Conservation (phyloP, 2,113 vertebrate genomes). For the Ictalurus punctatus region DNA sequence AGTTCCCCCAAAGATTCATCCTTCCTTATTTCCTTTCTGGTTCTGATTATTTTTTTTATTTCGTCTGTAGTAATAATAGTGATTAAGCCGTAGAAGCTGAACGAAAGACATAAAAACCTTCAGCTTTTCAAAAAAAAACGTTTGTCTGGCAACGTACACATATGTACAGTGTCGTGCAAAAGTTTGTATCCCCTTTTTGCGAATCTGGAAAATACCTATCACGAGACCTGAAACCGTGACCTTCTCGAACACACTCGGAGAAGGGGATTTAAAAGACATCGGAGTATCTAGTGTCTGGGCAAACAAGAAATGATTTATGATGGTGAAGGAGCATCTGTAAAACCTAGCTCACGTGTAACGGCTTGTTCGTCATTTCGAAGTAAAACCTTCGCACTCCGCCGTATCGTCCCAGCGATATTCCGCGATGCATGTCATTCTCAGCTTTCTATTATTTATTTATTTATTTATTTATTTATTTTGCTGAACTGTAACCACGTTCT, state of each 20-base stretch:
- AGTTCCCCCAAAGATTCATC: background rate
- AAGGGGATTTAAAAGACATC: background rate
- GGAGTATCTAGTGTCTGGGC: background rate
- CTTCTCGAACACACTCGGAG: background rate
- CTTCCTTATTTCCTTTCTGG: background rate
- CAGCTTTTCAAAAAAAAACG: no score
- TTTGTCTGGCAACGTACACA: background rate
- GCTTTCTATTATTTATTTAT: no score
- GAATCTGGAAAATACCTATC: background rate
- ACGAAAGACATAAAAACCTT: background rate
- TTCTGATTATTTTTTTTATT: background rate
- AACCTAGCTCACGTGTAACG: background rate
- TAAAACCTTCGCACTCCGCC: background rate
- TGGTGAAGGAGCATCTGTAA: background rate
- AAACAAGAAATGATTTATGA: background rate
- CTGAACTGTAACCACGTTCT: conserved; percentile 14
- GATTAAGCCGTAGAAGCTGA: background rate
- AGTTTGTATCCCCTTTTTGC: background rate
- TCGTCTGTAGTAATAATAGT: background rate
- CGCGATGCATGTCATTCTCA: background rate
- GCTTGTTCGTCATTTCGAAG: background rate
- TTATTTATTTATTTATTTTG: background rate
- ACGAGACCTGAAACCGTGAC: background rate
- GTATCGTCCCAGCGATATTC: background rate
- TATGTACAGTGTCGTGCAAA: background rate